phyloP scores from a whole-genome alignment of 2,888 invertebrate species.

The Caprella mutica region DNA sequence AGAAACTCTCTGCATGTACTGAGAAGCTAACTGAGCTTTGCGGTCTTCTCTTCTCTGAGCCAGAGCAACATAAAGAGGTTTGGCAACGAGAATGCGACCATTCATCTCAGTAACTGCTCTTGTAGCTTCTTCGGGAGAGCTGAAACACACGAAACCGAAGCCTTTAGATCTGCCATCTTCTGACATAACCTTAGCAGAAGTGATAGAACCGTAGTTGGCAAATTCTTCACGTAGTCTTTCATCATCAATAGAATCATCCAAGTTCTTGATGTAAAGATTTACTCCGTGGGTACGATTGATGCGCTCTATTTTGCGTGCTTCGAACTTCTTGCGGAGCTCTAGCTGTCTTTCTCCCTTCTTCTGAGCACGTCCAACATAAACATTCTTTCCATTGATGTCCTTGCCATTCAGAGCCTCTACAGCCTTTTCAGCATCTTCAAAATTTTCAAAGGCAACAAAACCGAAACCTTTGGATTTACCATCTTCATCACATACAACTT shows the following conservation, averaged over 20 bases:
- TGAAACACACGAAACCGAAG: slow-evolving; percentile 98
- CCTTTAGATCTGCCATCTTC: slow-evolving; percentile 50
- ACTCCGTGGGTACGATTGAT: slow-evolving; percentile 76
- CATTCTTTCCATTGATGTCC: slow-evolving; percentile 42
- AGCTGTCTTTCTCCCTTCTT: slow-evolving; percentile 97
- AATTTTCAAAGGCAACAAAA: slow-evolving; percentile 95
- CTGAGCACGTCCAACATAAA: slow-evolving; percentile 96
- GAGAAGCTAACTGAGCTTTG: slow-evolving; percentile 92
- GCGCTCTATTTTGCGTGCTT: slow-evolving; percentile 84
- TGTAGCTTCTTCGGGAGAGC: slow-evolving; percentile 93
- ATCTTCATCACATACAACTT: slow-evolving; percentile 85
- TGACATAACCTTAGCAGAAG: slow-evolving; percentile 75
- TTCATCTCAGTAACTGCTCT: slow-evolving; percentile 99
- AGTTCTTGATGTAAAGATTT: slow-evolving; percentile 96
- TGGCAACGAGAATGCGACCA: slow-evolving; percentile 89
- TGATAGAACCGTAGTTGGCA: slow-evolving; percentile 89
- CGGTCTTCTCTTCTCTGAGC: slow-evolving; percentile 99
- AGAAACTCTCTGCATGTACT: slow-evolving; percentile 91
- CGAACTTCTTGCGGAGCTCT: slow-evolving; percentile 91
- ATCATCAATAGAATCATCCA: slow-evolving; percentile 96
- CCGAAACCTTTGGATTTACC: slow-evolving; percentile 97
- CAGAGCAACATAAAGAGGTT: slow-evolving; percentile 95
- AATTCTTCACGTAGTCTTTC: slow-evolving; percentile 92
- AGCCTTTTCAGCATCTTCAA: slow-evolving; percentile 88
- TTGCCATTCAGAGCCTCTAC: slow-evolving; percentile 84